Percentiles rank a stretch among this genome's conserved stretches.
These are phyloP conservation scores for Lepidurus apus DNA, from an alignment of 1,140 invertebrate species.

Conservation along the genomic window DNA sequence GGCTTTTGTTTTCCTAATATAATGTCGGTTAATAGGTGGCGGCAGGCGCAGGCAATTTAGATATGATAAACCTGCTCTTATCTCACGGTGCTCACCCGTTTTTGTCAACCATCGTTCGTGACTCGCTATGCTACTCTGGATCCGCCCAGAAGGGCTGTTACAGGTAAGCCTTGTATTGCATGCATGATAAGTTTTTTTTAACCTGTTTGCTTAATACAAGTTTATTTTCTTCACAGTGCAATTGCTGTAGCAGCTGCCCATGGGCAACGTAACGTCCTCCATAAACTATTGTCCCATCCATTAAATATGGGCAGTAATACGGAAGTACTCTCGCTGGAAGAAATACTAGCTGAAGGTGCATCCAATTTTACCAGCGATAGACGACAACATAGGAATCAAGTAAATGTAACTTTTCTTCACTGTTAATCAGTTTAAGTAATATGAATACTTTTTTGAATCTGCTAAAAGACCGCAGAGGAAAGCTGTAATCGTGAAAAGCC, in stretches of 20 bases:
- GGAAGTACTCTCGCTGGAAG: slow-evolving; percentile 78
- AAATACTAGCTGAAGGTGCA: slow-evolving; percentile 78
- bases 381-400: slow-evolving; percentile 40
- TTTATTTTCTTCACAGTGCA: slow-evolving; percentile 52
- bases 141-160: slow-evolving; percentile 76
- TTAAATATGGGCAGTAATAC: slow-evolving; percentile 56
- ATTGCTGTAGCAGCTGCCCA: slow-evolving; percentile 81
- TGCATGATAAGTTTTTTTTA: background rate
- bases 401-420: slow-evolving; percentile 28
- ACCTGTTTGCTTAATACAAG: background rate
- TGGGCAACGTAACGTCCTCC: slow-evolving; percentile 67
- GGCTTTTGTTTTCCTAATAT: slow-evolving; percentile 9
- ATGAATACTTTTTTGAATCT: background rate
- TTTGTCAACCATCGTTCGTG: slow-evolving; percentile 72
- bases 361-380: slow-evolving; percentile 42
- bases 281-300: slow-evolving; percentile 71
- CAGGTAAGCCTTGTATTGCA: slow-evolving; percentile 47
- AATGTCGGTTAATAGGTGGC: slow-evolving; percentile 50
- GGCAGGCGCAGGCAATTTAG: slow-evolving; percentile 69
- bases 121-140: slow-evolving; percentile 74
- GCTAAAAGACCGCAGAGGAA: background rate
- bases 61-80: slow-evolving; percentile 70
- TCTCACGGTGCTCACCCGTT: slow-evolving; percentile 80
- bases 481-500: slow-evolving; percentile 39
- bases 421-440: background rate